Evolutionary conservation across 2,888 invertebrate species (phyloP).

Genomic region (Phorcus lineatus): DNA sequence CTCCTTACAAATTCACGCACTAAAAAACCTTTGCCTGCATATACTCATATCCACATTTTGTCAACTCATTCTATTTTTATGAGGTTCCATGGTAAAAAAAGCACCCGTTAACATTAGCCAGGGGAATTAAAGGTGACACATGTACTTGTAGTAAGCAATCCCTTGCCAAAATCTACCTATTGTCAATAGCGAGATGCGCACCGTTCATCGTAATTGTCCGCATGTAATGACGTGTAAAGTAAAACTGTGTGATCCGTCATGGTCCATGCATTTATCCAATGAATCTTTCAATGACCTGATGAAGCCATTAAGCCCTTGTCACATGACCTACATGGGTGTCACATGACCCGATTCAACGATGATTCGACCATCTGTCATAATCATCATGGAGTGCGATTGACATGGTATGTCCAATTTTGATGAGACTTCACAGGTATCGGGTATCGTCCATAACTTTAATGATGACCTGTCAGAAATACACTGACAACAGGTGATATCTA

Average conservation of each 20-base stretch:
- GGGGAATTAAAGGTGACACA: neutral
- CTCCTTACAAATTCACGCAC: too few species aligned
- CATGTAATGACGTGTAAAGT: slow-evolving; percentile 6
- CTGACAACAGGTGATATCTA: too few species aligned
- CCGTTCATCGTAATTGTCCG: neutral
- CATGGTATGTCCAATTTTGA: slow-evolving; percentile 8
- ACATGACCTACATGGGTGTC: slow-evolving; percentile 18
- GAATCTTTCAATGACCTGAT: slow-evolving; percentile 12
- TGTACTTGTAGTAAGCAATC: too few species aligned
- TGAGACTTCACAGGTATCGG: slow-evolving; percentile 11
- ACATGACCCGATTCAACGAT: slow-evolving; percentile 13
- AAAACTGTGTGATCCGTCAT: slow-evolving; percentile 1
- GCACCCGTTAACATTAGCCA: neutral
- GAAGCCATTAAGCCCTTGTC: slow-evolving; percentile 16
- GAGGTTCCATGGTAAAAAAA: neutral
- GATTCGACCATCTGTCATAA: slow-evolving; percentile 17
- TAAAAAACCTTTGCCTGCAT: too few species aligned
- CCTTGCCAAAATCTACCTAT: too few species aligned
- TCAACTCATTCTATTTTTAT: too few species aligned
- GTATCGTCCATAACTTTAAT: neutral
- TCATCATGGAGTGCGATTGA: neutral
- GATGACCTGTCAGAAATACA: too few species aligned
- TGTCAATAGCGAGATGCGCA: neutral
- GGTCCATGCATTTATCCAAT: neutral
- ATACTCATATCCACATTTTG: too few species aligned